Percentiles rank a stretch among this genome's conserved stretches.
Conservation (phyloP, 2,113 vertebrate genomes). For the Grammomys surdaster region DNA sequence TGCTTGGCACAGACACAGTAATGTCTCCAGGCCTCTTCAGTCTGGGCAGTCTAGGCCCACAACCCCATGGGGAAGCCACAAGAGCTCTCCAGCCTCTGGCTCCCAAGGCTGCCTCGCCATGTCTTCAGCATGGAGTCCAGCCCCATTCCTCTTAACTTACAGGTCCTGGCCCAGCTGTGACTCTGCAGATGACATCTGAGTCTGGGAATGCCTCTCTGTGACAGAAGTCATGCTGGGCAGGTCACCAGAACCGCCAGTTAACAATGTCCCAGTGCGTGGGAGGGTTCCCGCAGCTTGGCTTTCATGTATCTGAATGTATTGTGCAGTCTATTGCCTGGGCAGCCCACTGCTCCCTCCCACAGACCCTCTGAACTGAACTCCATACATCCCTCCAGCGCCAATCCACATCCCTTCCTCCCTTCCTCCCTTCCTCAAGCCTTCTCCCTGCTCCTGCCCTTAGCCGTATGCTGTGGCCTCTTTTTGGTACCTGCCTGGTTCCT, state of each 20-base stretch:
- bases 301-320: neutral
- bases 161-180: neutral
- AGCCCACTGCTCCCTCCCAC: neutral
- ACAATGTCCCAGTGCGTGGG: neutral
- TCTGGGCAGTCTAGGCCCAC: neutral
- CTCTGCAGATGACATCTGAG: neutral
- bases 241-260: neutral
- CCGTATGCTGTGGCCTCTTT: neutral
- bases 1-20: neutral
- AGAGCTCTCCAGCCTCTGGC: neutral
- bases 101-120: no score
- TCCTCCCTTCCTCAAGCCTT: neutral
- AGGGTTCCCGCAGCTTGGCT: neutral
- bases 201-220: neutral
- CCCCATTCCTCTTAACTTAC: neutral
- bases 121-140: neutral
- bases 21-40: neutral
- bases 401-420: fast-evolving
- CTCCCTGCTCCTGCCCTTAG: neutral
- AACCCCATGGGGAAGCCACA: neutral
- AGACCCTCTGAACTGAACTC: neutral
- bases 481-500: neutral
- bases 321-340: neutral
- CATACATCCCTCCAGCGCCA: neutral
- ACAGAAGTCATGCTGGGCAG: neutral